Evolutionary conservation across 2,888 invertebrate species (phyloP), one percentile per base, ranked within the genome.

Genomic region (Cryptophagus acutangulus): DNA sequence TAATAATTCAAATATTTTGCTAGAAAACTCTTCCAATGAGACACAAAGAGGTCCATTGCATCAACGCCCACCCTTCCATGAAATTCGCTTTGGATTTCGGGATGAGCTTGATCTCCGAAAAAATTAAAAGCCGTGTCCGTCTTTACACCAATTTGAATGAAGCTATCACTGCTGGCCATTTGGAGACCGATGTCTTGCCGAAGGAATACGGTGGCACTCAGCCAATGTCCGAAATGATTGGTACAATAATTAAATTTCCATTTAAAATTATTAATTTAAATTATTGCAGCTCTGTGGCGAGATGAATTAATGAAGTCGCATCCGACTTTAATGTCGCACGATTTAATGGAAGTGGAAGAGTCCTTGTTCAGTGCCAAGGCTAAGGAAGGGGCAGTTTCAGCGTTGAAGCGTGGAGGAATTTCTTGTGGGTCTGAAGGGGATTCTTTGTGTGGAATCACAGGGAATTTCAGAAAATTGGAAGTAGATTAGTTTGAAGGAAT

Each of bases 191-290:
- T 25, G 72, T 77, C 1, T 65, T 90, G 38, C 89, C 89, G 0
- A 79, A 82, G 54, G 89, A 89, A 61, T 89, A 88, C 57, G 89
- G 89, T 2, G 89, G 89, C 5, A 76, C 72, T n/a, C 81, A 87
- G 71, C 87, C 87, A 0, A 82, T 88, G 82, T 75, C 77, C 33
- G 81, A 87, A 61, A 87, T 89, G 87, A 87, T 88, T 49, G 79
- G 87, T 87, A 62, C 74, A 63, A 4, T 10, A 6, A 13, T 29
- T 5, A 13, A 15, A 2, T 3, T 15, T 3, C 3, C 8, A 6
- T 24, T 15, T 30, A 35, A 36, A 20, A 9, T 29, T 41, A 9
- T 16, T 25, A 30, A 16, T 33, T 38, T 20, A 38, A 16, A 3
- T 24, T 2, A 12, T 38, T 20, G 13, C 33, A 47, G 84, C 76